Conservation (phyloP, 2,113 vertebrate species). For the Microtus pennsylvanicus region DNA sequence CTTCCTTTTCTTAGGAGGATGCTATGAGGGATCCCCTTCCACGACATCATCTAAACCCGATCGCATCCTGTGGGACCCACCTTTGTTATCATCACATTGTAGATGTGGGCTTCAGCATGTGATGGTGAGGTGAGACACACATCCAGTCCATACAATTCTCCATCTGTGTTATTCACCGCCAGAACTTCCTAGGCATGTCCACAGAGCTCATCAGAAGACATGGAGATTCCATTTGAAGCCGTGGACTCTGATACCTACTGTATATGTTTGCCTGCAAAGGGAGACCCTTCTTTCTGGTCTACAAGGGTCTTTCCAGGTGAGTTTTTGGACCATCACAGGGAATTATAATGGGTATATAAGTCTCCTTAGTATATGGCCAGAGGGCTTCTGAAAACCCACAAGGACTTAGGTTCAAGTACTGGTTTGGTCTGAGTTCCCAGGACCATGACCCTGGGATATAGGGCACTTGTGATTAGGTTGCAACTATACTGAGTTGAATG, state of each 20-base stretch:
- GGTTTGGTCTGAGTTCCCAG: background rate
- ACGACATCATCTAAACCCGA: background rate
- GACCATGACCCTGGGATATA: background rate
- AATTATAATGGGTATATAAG: background rate
- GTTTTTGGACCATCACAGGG: background rate
- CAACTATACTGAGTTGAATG: background rate
- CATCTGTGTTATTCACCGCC: too few relatives aligned
- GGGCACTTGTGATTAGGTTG: background rate
- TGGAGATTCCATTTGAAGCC: background rate
- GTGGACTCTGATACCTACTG: too few relatives aligned
- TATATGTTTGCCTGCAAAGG: background rate
- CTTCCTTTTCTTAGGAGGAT: background rate
- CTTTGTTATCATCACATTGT: background rate
- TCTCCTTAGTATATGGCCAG: background rate
- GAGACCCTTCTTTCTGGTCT: background rate
- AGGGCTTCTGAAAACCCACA: background rate
- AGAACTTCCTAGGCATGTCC: background rate
- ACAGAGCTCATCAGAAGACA: background rate
- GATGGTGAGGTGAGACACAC: too few relatives aligned
- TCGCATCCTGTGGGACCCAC: background rate
- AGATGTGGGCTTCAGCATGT: background rate
- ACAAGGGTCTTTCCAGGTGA: background rate
- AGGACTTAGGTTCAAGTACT: background rate
- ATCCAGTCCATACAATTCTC: fast-evolving
- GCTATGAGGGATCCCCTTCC: background rate